Evolutionary conservation across 1,140 invertebrate genomes (phyloP), one percentile per base, ranked within the genome.

Genomic region (Linepithema humile): DNA sequence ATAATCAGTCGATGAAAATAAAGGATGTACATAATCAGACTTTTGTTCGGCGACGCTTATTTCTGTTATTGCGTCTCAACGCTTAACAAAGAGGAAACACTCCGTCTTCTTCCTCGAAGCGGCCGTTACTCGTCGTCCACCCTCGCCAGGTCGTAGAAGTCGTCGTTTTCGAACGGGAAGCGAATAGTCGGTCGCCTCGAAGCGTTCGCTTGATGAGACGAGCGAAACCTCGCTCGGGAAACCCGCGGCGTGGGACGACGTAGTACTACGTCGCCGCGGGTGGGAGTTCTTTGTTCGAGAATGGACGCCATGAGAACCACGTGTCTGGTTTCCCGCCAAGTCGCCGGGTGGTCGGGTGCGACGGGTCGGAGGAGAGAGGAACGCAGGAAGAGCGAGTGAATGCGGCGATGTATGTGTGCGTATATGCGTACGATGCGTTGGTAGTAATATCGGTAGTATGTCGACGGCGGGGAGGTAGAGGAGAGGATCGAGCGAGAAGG

Each of bases 291-390:
- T 89, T 89, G 87, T 89, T 88, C 85, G 87, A 86, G 82, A 86
- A 88, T 86, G 80, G 55, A 82, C 85, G 82, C 84, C 84, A 90
- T 86, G 88, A 90, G 88, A 90, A 90, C 86, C 88, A 90, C 89
- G 88, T 90, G 89, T 90, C 82, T 84, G 86, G 80, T 89, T 90
- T 90, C 89, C 89, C 89, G 88, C 89, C 88, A 90, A 90, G 88
- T 83, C 60, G 67, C 29, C 65, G 57, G 48, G 38, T 23, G 65
- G 67, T 29, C 7, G 64, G n/a, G 15, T 70, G 75, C 50, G 57
- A 65, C 45, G 45, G 48, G 57, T 17, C 29, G 69, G 29, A 53
- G 48, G 59, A 35, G 55, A 57, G 50, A 48, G 26, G 69, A 32
- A 55, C 32, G 82, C 35, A 45, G 67, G 35, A 75, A 43, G 67